phyloP scores from a whole-genome alignment of 2,888 invertebrate genomes.

The Unio delphinus region DNA sequence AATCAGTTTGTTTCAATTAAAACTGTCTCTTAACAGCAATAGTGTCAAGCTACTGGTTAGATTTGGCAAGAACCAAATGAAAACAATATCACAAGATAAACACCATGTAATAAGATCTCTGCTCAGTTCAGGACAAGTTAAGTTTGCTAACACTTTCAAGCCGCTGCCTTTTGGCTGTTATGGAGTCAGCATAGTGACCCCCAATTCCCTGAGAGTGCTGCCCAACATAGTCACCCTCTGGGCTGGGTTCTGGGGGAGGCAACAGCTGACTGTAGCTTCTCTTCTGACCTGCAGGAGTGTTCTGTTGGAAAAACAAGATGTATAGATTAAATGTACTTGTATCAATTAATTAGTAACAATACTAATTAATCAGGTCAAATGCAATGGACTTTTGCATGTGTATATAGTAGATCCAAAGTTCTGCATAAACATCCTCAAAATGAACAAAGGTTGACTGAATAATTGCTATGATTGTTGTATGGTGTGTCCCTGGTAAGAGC shows the following conservation, averaged over 20 bases:
- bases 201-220: constrained; percentile 75
- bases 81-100: too few relatives aligned
- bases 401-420: too few relatives aligned
- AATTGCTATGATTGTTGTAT: too few relatives aligned
- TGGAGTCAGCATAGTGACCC: constrained; percentile 75
- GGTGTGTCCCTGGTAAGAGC: too few relatives aligned
- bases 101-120: too few relatives aligned
- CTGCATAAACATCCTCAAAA: too few relatives aligned
- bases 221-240: constrained; percentile 74
- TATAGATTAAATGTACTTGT: not conserved
- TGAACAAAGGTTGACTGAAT: too few relatives aligned
- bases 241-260: constrained; percentile 73
- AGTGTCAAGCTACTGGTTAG: too few relatives aligned
- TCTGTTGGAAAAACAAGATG: constrained; percentile 28
- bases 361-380: not conserved
- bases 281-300: constrained; percentile 68
- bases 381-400: not conserved
- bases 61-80: too few relatives aligned
- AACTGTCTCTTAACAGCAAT: too few relatives aligned
- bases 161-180: constrained; percentile 51
- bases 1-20: too few relatives aligned
- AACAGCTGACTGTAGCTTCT: constrained; percentile 72
- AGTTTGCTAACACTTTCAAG: constrained; percentile 10
- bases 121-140: not conserved
- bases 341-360: not conserved